Evolutionary conservation across 2,888 invertebrate species (phyloP).

Genomic region (Scaptomyza flava): DNA sequence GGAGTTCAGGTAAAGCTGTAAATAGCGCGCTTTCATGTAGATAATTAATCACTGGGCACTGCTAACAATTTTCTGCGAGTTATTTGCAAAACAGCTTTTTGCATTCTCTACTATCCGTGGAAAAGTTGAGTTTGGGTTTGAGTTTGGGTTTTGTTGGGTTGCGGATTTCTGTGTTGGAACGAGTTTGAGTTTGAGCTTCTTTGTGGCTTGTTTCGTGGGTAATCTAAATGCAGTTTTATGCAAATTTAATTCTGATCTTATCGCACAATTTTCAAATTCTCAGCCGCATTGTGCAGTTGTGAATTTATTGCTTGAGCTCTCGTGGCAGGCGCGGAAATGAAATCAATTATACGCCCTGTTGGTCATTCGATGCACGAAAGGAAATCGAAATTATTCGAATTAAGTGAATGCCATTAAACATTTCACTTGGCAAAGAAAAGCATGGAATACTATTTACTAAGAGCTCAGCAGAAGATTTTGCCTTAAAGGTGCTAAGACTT

Average conservation of each 20-base stretch:
- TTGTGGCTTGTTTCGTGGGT: slow-evolving; percentile 53
- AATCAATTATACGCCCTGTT: slow-evolving; percentile 78
- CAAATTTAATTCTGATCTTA: slow-evolving; percentile 74
- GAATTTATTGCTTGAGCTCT: slow-evolving; percentile 60
- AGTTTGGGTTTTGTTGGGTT: slow-evolving; percentile 21
- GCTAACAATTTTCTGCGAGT: slow-evolving; percentile 58
- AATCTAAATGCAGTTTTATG: slow-evolving; percentile 72
- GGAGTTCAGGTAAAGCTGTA: slow-evolving; percentile 65
- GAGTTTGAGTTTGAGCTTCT: slow-evolving; percentile 16
- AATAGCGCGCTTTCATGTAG: slow-evolving; percentile 80
- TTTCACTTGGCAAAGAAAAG: neutral
- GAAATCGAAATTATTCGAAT: slow-evolving; percentile 71
- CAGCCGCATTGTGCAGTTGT: slow-evolving; percentile 49
- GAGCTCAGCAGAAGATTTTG: neutral
- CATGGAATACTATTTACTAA: neutral
- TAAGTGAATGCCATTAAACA: slow-evolving; percentile 55
- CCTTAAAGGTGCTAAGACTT: neutral
- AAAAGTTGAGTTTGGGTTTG: slow-evolving; percentile 41
- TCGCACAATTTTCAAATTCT: slow-evolving; percentile 64
- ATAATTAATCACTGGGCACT: slow-evolving; percentile 75
- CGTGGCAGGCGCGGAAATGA: slow-evolving; percentile 67
- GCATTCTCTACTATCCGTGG: slow-evolving; percentile 24
- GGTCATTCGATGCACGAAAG: slow-evolving; percentile 63
- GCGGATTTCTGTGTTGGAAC: slow-evolving; percentile 14
- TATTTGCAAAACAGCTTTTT: slow-evolving; percentile 44